Evolutionary conservation across 2,888 invertebrate genomes (phyloP).

Genomic region (Noctua pronuba): DNA sequence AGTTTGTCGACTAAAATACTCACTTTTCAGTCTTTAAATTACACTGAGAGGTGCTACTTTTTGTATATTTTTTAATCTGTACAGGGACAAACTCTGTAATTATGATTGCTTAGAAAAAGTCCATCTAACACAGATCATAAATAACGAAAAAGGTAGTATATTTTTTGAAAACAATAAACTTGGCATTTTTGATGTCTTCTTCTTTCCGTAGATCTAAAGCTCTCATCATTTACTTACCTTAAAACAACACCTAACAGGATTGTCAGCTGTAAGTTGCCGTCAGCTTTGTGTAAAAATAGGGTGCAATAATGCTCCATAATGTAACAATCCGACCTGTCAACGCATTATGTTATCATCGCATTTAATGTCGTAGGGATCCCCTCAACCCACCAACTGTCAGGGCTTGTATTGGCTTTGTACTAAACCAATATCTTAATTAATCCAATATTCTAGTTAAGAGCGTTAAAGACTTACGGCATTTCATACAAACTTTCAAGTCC

Average conservation of each 20-base stretch:
- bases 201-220: neutral
- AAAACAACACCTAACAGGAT: neutral
- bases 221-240: constrained; percentile 4
- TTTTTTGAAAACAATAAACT: neutral
- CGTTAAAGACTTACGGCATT: no score
- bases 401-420: constrained; percentile 55
- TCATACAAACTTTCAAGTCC: no score
- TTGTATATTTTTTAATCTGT: neutral
- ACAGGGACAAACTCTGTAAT: neutral
- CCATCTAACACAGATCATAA: neutral
- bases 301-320: constrained; percentile 63
- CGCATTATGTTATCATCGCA: constrained; percentile 68
- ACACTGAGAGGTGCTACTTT: neutral
- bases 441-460: constrained; percentile 48
- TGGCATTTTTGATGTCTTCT: neutral
- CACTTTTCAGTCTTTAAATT: constrained; percentile 11
- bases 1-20: constrained; percentile 1
- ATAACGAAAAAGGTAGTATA: neutral
- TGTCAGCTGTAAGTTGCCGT: constrained; percentile 6
- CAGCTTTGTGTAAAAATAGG: constrained; percentile 29
- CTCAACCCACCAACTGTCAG: constrained; percentile 56
- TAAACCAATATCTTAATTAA: constrained; percentile 54
- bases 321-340: constrained; percentile 79
- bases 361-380: constrained; percentile 71
- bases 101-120: neutral